phyloP scores from a whole-genome alignment of 1,140 invertebrate species.

The Temnothorax longispinosus region DNA sequence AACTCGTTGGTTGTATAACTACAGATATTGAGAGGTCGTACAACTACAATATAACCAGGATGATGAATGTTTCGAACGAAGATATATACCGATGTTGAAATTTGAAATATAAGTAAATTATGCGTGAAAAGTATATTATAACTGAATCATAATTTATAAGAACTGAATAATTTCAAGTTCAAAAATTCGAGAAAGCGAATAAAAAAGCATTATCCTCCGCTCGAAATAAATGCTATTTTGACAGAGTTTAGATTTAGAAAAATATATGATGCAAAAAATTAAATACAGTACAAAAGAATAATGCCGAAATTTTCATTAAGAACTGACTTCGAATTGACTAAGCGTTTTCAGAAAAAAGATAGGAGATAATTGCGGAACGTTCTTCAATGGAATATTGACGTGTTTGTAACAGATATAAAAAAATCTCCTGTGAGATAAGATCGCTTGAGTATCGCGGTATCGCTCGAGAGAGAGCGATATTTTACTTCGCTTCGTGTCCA shows the following conservation, averaged over 20 bases:
- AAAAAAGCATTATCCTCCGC: background rate
- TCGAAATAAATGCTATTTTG: background rate
- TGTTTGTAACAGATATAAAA: background rate
- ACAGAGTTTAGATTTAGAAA: background rate
- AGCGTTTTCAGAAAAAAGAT: background rate
- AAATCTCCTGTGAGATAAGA: background rate
- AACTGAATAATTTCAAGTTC: background rate
- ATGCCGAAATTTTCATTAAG: background rate
- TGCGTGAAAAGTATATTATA: background rate
- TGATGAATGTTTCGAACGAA: background rate
- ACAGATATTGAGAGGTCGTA: background rate
- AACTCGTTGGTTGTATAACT: background rate
- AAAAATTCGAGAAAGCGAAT: background rate
- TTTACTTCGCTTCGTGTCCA: constrained; percentile 2
- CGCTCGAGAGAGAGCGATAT: background rate
- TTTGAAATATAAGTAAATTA: background rate
- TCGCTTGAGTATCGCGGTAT: background rate
- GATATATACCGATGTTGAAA: background rate
- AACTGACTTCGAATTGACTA: background rate
- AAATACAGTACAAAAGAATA: background rate
- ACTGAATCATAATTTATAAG: background rate
- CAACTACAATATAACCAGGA: background rate
- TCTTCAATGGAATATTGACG: background rate
- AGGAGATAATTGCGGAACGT: background rate
- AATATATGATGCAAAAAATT: background rate